Base-by-base conservation (phyloP, 2,888 invertebrate genomes). In the Philereme transversata region DNA sequence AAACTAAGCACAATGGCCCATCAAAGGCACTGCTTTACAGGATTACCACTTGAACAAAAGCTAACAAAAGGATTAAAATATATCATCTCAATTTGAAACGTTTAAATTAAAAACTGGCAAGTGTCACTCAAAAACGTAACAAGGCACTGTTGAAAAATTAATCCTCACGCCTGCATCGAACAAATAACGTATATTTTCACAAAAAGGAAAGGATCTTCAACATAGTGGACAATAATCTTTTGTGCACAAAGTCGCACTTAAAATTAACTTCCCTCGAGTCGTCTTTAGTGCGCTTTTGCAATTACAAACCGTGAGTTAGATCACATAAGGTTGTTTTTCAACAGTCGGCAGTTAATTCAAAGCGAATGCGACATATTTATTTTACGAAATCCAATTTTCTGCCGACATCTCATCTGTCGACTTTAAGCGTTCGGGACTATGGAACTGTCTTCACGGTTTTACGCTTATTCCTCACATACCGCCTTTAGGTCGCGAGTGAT, bases 321-420 rank as follows among this genome's bases (percentile, higher is more conserved):
- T 0, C 0, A 0, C 0, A 50, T 66, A 81, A 66, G 72, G 77
- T 74, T 64, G 64, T 64, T 64, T 80, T 80, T 84, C 43, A 62
- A 43, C 7, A 45, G 62, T 56, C 62, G 34, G 36, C 50, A 57
- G 60, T 75, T 81, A 81, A 84, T 83, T 84, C 82, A 83, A 86
- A 84, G 83, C 82, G 81, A 83, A 84, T 83, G 84, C 83, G 90
- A 90, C 90, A 90, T 90, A 90, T 92, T 92, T 92, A 92, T 91
- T 91, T 90, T 90, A 87, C 88, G 79, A 90, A 92, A 92, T 92
- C 92, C 92, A 91, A 92, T 92, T 92, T 92, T 91, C 90, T 90
- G 90, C 90, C 87, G 92, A 90, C 92, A 88, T 90, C 84, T 90
- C 89, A 90, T 87, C 90, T 91, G 92, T 92, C 91, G 88, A 83